Base-by-base conservation (phyloP, 2,113 vertebrate genomes). In the Centropristis striata region DNA sequence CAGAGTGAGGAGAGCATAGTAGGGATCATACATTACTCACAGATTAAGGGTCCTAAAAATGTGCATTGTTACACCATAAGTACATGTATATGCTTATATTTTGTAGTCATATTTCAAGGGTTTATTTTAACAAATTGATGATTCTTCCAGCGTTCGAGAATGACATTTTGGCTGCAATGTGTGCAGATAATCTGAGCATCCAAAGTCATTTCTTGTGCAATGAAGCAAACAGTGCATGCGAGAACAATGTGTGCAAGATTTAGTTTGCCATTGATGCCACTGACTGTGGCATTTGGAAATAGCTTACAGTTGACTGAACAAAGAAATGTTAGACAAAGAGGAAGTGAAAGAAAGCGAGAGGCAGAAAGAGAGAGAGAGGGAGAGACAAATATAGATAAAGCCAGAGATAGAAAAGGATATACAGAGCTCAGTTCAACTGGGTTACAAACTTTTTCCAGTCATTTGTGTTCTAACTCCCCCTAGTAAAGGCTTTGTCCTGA, bases 241-340 rank as follows among this genome's bases (percentile, higher is more conserved):
- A 82, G 75, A 87, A 91, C 86, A 87, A 71, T 81, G 71, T 74
- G 68, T 81, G 75, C 67, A 70, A 80, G 71, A 77, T 81, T 90
- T 82, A 20, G 50, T 58, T 71, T 85, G 66, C 85, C 37, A 73
- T 37, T 85, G 79, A 89, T 61, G 71, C 81, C 76, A 44, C 51
- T 87, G 80, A 85, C 55, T 80, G 74, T 90, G 88, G 72, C 80
- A 85, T 88, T 89, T 90, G 53, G 59, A 90, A 83, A 85, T 51
- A 69, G 80, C 72, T 85, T 85, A 78, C 82, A 85, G 85, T 59
- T 77, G 80, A 88, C 51, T 84, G 84, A 83, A 89, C 85, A 90
- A 89, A 85, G 85, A 80, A 42, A 71, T 61, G 75, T 78, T 73
- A 74, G 46, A 88, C 84, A 88, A 83, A 87, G 78, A 65, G 58